A percentile compares a stretch with the other conserved stretches of the same genome.
Conservation (phyloP, 2,888 invertebrate genomes). For the Cenopis cana region DNA sequence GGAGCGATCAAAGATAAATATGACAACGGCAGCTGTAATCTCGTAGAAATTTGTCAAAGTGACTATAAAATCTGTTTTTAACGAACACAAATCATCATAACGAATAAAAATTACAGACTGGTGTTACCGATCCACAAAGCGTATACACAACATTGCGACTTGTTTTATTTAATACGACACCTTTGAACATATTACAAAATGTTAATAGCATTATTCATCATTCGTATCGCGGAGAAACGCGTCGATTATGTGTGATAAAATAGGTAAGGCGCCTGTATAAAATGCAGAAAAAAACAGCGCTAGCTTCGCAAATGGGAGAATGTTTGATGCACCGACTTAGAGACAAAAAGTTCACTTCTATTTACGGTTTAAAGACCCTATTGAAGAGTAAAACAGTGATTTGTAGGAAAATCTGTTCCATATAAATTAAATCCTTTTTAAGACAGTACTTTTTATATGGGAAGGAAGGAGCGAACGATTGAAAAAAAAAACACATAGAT, state of each 20-base stretch:
- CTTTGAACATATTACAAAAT: neutral
- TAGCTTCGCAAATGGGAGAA: conserved; percentile 12
- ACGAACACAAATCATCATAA: too few species aligned
- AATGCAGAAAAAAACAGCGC: neutral
- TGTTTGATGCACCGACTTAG: conserved; percentile 33
- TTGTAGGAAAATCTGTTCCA: conserved; percentile 37
- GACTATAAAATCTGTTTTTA: too few species aligned
- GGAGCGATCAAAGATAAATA: too few species aligned
- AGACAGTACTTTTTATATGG: conserved; percentile 3
- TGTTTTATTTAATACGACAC: neutral
- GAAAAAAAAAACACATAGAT: too few species aligned
- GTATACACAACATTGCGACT: neutral
- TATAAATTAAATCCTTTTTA: conserved; percentile 17
- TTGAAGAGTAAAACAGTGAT: conserved; percentile 23
- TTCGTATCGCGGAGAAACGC: neutral
- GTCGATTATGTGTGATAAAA: neutral
- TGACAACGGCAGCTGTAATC: too few species aligned
- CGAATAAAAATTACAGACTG: too few species aligned
- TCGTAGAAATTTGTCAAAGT: too few species aligned
- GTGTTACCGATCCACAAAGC: neutral
- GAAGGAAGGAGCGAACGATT: conserved; percentile 1
- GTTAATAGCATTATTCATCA: conserved; percentile 8
- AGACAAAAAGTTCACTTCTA: conserved; percentile 20
- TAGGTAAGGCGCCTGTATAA: neutral
- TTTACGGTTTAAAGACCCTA: conserved; percentile 28